phyloP scores from a whole-genome alignment of 2,797 vertebrate genomes.

The Tenualosa thibaudeaui region DNA sequence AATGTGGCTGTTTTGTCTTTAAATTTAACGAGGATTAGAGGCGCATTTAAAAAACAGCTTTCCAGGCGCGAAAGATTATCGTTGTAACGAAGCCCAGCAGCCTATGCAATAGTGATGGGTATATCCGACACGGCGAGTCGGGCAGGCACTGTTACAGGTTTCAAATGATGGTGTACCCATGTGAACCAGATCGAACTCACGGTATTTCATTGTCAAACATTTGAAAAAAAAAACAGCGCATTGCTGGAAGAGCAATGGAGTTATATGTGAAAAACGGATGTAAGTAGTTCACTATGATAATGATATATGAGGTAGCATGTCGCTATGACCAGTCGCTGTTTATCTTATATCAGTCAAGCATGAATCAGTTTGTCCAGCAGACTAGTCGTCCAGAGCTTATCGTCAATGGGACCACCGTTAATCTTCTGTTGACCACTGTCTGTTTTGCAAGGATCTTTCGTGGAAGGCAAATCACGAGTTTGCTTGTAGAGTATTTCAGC shows the following conservation, averaged over 20 bases:
- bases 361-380: background rate
- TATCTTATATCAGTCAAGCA: background rate
- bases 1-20: background rate
- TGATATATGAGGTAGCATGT: background rate
- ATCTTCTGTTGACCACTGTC: constrained; percentile 4
- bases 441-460: background rate
- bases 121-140: background rate
- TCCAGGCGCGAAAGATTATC: background rate
- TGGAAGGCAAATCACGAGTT: background rate
- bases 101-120: constrained; percentile 5
- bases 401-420: background rate
- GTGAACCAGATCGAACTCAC: background rate
- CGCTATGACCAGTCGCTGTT: background rate
- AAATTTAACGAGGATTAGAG: background rate
- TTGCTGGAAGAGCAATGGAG: background rate
- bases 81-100: background rate
- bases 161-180: background rate
- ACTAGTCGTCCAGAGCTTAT: background rate
- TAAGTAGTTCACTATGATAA: background rate
- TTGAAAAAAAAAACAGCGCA: background rate
- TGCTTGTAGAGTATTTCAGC: background rate
- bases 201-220: background rate
- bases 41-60: background rate
- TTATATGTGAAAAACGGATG: constrained; percentile 1
- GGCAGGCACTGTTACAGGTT: constrained; percentile 10